Evolutionary conservation across 2,113 vertebrate genomes (phyloP), one percentile per base, ranked within the genome.

Genomic region (Chinchilla lanigera): DNA sequence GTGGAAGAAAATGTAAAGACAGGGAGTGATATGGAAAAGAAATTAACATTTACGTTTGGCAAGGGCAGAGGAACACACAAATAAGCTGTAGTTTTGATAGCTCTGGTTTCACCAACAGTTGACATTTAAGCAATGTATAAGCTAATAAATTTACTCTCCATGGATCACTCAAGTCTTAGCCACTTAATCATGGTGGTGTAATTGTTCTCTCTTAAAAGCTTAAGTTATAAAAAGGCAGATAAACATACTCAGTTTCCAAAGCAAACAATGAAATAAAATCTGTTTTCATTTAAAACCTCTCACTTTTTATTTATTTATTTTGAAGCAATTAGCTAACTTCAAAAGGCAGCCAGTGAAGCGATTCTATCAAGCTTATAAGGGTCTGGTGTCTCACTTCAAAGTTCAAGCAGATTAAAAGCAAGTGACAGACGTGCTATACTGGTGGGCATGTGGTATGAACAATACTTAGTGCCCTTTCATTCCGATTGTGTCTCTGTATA

Each of bases 221-320:
- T 69, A 89, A 38, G 9, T 94, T 85, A 61, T 61, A 69, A 69
- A 69, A n/a, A 86, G 38, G 90, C 13, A 78, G 71, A 69, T 61
- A 93, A 83, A 93, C 50, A 92, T 16, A 95, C 50, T 82, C 44
- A 1, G 52, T 95, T 97, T 92, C 67, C 89, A 93, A 94, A 95
- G 73, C 78, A 97, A 92, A 95, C 33, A 95, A 47, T 89, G 75
- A 95, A 92, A 93, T 86, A 78, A 96, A 97, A 91, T 78, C 90
- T 93, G 54, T 86, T 94, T 95, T 97, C 83, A 95, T 69, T 90
- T 90, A 87, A 91, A 95, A 30, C 50, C 86, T 73, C 44, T 96
- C 41, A 60, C 61, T 93, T 81, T 44, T 41, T 67, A 50, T 75
- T 54, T 44, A 7, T 44, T 35, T 69, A 52, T 69, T 58, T 41